Evolutionary conservation across 2,888 invertebrate genomes (phyloP), one percentile per base, ranked within the genome.

Genomic region (Apantesis nais): DNA sequence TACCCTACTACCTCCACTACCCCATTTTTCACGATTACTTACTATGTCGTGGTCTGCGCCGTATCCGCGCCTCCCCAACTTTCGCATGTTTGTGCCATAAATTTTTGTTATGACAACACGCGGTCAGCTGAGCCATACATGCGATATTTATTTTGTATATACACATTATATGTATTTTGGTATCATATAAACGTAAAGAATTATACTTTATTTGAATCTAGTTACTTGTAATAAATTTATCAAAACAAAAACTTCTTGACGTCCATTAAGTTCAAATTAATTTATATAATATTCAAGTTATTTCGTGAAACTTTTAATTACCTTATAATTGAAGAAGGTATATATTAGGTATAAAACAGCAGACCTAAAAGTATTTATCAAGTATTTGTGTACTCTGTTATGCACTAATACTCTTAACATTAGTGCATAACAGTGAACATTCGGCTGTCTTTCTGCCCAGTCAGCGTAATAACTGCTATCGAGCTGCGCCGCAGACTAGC

Each of bases 21-120:
- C 88, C 90, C 89, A 90, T 91, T 92, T 93, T 93, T 91, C 90
- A 89, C 89, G 82, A 90, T 83, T 85, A 86, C 85, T 89, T 86
- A 87, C 86, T 85, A 83, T 89, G 86, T 85, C 85, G 87, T 87
- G 84, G 86, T 79, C 81, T 80, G 78, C 83, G 71, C 83, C 86
- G 86, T 84, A 80, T 78, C 73, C 81, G 84, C 78, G 81, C 77
- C 84, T 83, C 78, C 85, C 84, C 83, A 80, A 84, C 84, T 88
- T 90, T 89, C 86, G 87, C 89, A 86, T 88, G 85, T 89, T 90
- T 89, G 84, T 83, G 81, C 80, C 79, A 84, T 83, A 86, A 83
- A 85, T 88, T 89, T 87, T 88, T 90, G 87, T 89, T 90, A 86
- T 90, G 88, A 88, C 86, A 88, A 89, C 89, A 89, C 78, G 80